Evolutionary conservation across 1,140 invertebrate genomes (phyloP).

Genomic region (Sycophaga agraensis): DNA sequence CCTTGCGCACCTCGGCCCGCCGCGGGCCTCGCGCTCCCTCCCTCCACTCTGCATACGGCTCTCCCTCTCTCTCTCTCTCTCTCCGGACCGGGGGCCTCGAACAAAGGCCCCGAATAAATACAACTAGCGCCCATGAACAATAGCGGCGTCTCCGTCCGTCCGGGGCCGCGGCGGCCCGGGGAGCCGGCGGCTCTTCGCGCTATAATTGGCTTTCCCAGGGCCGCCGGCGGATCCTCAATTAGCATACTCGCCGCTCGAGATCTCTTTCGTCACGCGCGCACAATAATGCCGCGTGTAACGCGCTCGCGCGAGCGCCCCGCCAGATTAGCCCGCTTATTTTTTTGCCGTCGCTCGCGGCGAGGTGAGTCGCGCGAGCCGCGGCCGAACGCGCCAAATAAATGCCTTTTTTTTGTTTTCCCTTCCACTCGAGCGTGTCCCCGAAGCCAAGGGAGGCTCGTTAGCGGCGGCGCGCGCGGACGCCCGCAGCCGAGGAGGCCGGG

Average conservation of each 20-base stretch:
- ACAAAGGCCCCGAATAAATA: slow-evolving; percentile 52
- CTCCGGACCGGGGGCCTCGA: slow-evolving; percentile 17
- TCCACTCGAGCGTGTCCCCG: too few species aligned
- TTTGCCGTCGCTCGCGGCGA: too few species aligned
- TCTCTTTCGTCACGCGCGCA: slow-evolving; percentile 54
- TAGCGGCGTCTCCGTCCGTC: slow-evolving; percentile 35
- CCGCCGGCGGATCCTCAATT: slow-evolving; percentile 47
- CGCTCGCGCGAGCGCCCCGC: too few species aligned
- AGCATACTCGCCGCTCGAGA: slow-evolving; percentile 53
- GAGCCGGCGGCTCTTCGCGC: slow-evolving; percentile 33
- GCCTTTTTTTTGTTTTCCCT: too few species aligned
- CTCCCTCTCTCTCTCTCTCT: slow-evolving; percentile 2
- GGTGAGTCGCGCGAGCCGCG: too few species aligned
- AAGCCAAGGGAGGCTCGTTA: too few species aligned
- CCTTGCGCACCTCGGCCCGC: too few species aligned
- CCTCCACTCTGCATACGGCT: slow-evolving; percentile 6
- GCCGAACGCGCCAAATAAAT: too few species aligned
- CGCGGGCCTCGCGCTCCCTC: slow-evolving; percentile 22
- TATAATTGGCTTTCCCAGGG: slow-evolving; percentile 54
- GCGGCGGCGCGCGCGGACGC: too few species aligned
- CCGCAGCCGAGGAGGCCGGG: too few species aligned
- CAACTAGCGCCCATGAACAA: slow-evolving; percentile 54
- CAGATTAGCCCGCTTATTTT: too few species aligned
- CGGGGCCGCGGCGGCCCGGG: background rate
- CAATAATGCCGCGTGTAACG: slow-evolving; percentile 35